phyloP scores from a whole-genome alignment of 2,797 vertebrate genomes.

The Pipistrellus pygmaeus region DNA sequence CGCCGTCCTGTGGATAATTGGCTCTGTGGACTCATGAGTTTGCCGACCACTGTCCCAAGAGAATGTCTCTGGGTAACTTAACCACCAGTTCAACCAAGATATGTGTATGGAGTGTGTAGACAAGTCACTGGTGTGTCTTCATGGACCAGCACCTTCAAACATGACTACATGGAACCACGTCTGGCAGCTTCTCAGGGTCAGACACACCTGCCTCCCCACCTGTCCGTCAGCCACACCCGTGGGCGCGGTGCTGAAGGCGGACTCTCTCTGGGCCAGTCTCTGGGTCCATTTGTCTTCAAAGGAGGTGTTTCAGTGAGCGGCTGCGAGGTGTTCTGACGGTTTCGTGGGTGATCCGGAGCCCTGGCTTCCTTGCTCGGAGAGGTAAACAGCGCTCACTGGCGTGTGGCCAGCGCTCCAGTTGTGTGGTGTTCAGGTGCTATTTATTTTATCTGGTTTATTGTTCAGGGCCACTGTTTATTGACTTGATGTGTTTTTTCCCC shows the following conservation, averaged over 20 bases:
- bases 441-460: slow-evolving; percentile 74
- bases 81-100: neutral
- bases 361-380: neutral
- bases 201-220: rapidly evolving
- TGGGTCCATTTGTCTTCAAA: neutral
- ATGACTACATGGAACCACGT: rapidly evolving
- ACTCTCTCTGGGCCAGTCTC: rapidly evolving
- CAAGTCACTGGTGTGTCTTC: neutral
- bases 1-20: no score
- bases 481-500: slow-evolving; percentile 61
- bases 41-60: neutral
- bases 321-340: neutral
- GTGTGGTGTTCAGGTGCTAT: slow-evolving; percentile 57
- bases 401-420: slow-evolving; percentile 15
- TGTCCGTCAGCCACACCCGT: rapidly evolving
- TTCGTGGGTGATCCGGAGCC: neutral
- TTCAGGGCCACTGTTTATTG: slow-evolving; percentile 74
- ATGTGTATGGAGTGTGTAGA: rapidly evolving
- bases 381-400: neutral
- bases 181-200: neutral
- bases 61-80: neutral
- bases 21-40: no score
- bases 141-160: neutral
- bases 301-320: rapidly evolving
- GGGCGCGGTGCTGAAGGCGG: rapidly evolving